phyloP scores from a whole-genome alignment of 2,797 vertebrate species.

The Catamblyrhynchus diadema region DNA sequence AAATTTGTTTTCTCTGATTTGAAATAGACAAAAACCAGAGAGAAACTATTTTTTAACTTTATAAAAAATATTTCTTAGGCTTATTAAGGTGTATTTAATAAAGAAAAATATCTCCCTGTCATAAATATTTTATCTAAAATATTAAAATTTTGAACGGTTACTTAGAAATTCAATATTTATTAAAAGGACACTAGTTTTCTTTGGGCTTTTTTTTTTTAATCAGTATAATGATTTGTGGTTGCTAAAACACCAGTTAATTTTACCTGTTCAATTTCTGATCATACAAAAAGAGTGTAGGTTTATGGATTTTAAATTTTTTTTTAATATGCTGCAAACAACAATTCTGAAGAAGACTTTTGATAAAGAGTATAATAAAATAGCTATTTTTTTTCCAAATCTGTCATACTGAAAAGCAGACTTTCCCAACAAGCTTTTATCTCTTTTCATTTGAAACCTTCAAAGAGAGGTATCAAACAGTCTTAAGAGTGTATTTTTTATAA shows the following conservation, averaged over 20 bases:
- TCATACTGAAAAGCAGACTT: neutral
- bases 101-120: neutral
- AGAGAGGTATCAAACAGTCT: conserved; percentile 18
- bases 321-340: neutral
- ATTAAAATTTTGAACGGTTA: neutral
- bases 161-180: neutral
- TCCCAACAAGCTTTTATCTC: conserved; percentile 20
- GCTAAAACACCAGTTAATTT: neutral
- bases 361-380: neutral
- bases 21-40: neutral
- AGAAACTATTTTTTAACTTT: neutral
- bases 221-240: neutral
- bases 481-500: conserved; percentile 28
- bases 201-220: neutral
- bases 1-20: neutral
- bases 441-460: conserved; percentile 37
- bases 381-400: neutral
- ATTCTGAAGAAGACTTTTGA: neutral
- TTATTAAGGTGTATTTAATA: neutral
- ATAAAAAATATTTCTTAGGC: neutral
- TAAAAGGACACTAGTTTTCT: neutral
- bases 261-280: neutral
- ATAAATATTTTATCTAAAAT: neutral
- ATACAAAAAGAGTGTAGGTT: neutral
- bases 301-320: neutral